phyloP scores from a whole-genome alignment of 2,113 vertebrate genomes.

The Varanus komodoensis region DNA sequence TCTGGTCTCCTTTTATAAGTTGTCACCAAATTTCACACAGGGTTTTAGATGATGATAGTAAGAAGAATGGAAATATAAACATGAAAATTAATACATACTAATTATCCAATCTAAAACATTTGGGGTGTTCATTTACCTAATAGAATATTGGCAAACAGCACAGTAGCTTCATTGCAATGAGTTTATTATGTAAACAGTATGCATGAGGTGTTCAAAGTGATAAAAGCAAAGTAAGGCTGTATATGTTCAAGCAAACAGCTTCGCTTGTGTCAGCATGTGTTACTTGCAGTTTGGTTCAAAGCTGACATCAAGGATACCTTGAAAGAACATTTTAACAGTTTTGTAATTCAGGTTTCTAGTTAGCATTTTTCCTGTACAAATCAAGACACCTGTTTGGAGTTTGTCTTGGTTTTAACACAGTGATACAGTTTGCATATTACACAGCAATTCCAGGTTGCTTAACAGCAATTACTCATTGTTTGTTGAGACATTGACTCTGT shows the following conservation, averaged over 20 bases:
- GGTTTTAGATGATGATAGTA: neutral
- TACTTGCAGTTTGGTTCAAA: slow-evolving; percentile 19
- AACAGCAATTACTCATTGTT: too few relatives aligned
- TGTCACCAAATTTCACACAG: neutral
- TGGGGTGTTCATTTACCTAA: neutral
- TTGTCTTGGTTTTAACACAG: neutral
- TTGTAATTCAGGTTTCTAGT: slow-evolving; percentile 4
- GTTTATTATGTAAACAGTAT: slow-evolving; percentile 2
- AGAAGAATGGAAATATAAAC: neutral
- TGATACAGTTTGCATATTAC: too few relatives aligned
- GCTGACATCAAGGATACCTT: slow-evolving; percentile 38
- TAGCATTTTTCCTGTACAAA: neutral
- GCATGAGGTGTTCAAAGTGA: slow-evolving; percentile 28
- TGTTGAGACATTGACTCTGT: too few relatives aligned
- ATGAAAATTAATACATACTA: neutral
- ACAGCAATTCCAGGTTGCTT: too few relatives aligned
- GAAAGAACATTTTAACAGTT: slow-evolving; percentile 24
- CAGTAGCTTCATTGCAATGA: slow-evolving; percentile 7
- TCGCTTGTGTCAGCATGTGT: neutral
- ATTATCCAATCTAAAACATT: neutral
- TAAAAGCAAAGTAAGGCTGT: slow-evolving; percentile 48
- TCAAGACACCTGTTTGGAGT: neutral
- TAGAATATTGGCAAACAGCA: slow-evolving; percentile 2
- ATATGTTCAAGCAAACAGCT: neutral
- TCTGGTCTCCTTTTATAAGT: neutral